phyloP scores from a whole-genome alignment of 2,888 invertebrate genomes.

The Lypha dubia region DNA sequence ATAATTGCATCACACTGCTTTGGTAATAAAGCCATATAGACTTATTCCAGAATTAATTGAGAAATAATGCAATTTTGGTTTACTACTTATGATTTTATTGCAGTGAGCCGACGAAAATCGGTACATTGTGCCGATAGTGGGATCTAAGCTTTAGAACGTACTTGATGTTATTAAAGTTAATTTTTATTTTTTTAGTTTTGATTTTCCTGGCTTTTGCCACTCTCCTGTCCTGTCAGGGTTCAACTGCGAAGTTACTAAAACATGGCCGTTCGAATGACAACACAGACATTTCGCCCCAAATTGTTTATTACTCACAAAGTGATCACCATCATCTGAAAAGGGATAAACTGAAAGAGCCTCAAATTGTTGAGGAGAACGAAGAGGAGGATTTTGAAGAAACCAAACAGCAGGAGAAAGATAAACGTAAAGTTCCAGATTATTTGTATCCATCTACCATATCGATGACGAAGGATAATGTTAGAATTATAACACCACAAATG shows the following conservation, averaged over 20 bases:
- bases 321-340: conserved; percentile 69
- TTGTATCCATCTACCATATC: conserved; percentile 78
- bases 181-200: conserved; percentile 11
- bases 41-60: too few species aligned
- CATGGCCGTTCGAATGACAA: conserved; percentile 72
- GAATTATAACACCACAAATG: conserved; percentile 77
- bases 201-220: conserved; percentile 7
- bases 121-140: too few species aligned
- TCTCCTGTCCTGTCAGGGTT: conserved; percentile 1
- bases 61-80: too few species aligned
- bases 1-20: too few species aligned
- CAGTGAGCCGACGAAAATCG: too few species aligned
- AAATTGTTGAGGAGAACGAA: conserved; percentile 72
- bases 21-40: too few species aligned
- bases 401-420: conserved; percentile 72
- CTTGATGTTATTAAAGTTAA: background rate
- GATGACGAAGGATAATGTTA: conserved; percentile 77
- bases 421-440: conserved; percentile 79
- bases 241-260: conserved; percentile 40
- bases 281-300: conserved; percentile 70
- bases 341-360: conserved; percentile 66
- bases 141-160: too few species aligned
- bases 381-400: conserved; percentile 73
- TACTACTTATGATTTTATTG: too few species aligned
- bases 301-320: conserved; percentile 75